These are phyloP conservation scores for Pyxicephalus adspersus DNA, from an alignment of 2,113 vertebrate species.

Conservation along the genomic window DNA sequence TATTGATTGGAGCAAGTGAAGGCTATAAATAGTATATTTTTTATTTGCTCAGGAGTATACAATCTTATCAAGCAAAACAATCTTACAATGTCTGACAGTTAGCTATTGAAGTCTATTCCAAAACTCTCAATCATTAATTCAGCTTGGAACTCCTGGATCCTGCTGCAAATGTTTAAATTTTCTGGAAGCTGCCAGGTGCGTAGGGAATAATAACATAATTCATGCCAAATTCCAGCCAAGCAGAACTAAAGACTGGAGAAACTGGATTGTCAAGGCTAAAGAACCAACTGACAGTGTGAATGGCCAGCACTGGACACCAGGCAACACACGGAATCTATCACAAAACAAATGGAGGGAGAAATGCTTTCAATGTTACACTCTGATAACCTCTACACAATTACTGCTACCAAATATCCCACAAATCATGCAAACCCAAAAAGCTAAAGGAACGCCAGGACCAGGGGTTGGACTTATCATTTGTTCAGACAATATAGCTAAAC, in stretches of 20 bases:
- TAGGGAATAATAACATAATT: background rate
- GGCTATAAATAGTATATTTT: background rate
- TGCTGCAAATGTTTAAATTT: slow-evolving; percentile 24
- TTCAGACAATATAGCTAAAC: no score
- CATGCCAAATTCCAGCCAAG: slow-evolving; percentile 2
- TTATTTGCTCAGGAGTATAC: background rate
- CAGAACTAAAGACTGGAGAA: slow-evolving; percentile 24
- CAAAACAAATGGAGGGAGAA: background rate
- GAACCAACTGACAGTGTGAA: slow-evolving; percentile 27
- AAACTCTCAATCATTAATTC: slow-evolving; percentile 11
- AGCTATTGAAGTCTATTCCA: background rate
- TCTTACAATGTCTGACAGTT: background rate
- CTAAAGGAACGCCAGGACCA: no score
- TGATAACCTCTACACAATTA: no score
- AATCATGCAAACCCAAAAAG: no score
- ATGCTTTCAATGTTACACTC: no score
- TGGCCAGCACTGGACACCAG: background rate
- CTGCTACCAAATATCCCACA: no score
- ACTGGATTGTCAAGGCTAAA: background rate
- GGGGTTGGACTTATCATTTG: no score
- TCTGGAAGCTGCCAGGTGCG: slow-evolving; percentile 22
- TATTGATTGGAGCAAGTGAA: no score
- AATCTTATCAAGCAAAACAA: background rate
- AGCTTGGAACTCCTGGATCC: background rate
- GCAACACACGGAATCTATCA: background rate